Conservation (phyloP, 2,113 vertebrate species). For the Psittacula cyanocephala region DNA sequence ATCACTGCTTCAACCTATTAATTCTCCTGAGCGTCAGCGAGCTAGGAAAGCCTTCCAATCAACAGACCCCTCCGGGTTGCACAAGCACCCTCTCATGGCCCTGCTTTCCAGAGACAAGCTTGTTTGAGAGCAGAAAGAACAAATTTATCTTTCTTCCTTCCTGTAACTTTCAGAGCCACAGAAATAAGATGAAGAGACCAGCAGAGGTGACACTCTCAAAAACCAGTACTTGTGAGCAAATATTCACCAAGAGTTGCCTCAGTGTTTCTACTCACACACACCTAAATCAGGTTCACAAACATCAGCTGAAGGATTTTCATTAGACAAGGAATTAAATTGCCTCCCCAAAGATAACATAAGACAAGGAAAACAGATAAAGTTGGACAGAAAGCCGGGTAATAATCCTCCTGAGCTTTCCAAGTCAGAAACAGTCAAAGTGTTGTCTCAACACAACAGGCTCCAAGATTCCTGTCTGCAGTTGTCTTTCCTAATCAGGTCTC, state of each 20-base stretch:
- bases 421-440: background rate
- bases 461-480: background rate
- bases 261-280: background rate
- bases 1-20: background rate
- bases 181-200: background rate
- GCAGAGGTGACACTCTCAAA: background rate
- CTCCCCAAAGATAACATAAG: background rate
- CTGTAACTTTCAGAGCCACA: background rate
- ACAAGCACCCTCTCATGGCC: background rate
- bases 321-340: background rate
- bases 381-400: background rate
- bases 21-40: rapidly evolving
- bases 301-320: background rate
- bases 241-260: background rate
- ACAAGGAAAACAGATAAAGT: background rate
- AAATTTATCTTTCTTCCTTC: background rate
- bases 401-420: background rate
- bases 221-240: background rate
- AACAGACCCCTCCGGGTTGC: background rate
- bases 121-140: background rate
- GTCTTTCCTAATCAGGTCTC: background rate
- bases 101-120: background rate
- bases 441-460: background rate
- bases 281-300: background rate
- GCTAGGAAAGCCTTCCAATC: background rate